Conservation (phyloP, 2,113 vertebrate species). For the Melanocharis versteri region DNA sequence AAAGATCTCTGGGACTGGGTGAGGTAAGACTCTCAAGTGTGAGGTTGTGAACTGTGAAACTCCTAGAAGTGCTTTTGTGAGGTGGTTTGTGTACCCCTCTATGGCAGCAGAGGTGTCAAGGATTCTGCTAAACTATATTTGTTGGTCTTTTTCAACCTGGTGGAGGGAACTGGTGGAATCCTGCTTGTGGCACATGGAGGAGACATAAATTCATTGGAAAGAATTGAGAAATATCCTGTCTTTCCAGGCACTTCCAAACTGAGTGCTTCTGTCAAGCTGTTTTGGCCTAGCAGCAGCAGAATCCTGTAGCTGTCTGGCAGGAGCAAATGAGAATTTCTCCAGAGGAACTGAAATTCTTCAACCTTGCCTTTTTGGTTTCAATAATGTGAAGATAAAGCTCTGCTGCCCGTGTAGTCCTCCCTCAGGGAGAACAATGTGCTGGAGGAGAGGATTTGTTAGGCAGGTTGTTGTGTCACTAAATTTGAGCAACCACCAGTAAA, state of each 20-base stretch:
- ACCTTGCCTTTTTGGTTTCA: background rate
- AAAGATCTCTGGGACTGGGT: background rate
- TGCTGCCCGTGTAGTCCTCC: background rate
- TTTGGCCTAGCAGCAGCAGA: background rate
- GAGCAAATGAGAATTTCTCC: background rate
- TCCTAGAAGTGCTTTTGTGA: background rate
- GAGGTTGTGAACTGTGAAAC: background rate
- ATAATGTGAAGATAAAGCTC: background rate
- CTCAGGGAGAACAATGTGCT: background rate
- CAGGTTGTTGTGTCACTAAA: background rate
- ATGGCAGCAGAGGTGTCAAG: fast-evolving
- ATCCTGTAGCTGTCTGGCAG: background rate
- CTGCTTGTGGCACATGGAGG: background rate
- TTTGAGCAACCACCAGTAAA: background rate
- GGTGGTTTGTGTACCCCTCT: background rate
- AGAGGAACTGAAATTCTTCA: background rate
- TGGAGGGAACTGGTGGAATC: background rate
- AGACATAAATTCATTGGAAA: background rate
- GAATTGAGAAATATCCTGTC: background rate
- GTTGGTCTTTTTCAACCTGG: background rate
- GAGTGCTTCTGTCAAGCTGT: background rate
- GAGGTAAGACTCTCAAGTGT: background rate
- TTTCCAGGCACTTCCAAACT: background rate
- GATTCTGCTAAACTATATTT: background rate
- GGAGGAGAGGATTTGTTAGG: background rate